A percentile compares a stretch with the other conserved stretches of the same genome.
Conservation (phyloP, 2,797 vertebrate species). For the Hypotaenidia philippensis region DNA sequence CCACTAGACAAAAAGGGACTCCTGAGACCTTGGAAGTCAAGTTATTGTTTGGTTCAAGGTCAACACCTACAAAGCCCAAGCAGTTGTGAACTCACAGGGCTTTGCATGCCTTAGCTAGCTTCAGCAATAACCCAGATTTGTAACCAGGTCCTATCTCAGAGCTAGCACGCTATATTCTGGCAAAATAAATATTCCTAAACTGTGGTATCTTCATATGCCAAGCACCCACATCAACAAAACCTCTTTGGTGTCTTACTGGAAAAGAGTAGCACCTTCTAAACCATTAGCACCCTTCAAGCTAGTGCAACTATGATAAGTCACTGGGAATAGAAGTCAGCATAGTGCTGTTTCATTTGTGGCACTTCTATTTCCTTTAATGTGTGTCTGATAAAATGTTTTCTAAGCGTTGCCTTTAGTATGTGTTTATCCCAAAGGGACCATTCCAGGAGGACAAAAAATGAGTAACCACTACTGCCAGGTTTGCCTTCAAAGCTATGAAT, state of each 20-base stretch:
- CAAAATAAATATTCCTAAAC: not conserved
- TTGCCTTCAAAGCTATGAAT: conserved; percentile 74
- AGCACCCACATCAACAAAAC: not conserved
- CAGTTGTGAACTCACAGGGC: not conserved
- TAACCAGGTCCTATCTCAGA: not conserved
- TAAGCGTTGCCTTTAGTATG: conserved; percentile 65
- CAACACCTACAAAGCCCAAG: not conserved
- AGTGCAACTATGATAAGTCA: not conserved
- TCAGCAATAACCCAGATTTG: not conserved
- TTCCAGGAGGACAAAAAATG: conserved; percentile 66
- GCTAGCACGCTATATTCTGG: not conserved
- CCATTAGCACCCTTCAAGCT: conserved; percentile 43
- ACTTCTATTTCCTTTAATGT: conserved; percentile 68
- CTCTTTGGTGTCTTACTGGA: not conserved
- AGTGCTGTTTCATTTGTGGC: conserved; percentile 49
- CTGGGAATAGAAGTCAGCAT: conserved; percentile 50
- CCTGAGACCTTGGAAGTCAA: not conserved
- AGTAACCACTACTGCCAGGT: conserved; percentile 75
- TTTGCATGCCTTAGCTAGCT: not conserved
- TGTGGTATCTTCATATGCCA: not conserved
- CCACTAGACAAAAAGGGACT: not conserved
- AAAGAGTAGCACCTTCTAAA: conserved; percentile 41
- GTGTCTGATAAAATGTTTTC: conserved; percentile 73
- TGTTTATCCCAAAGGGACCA: conserved; percentile 75
- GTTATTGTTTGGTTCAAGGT: not conserved